phyloP scores from a whole-genome alignment of 2,113 vertebrate species.

The Mesoclemmys tuberculata region DNA sequence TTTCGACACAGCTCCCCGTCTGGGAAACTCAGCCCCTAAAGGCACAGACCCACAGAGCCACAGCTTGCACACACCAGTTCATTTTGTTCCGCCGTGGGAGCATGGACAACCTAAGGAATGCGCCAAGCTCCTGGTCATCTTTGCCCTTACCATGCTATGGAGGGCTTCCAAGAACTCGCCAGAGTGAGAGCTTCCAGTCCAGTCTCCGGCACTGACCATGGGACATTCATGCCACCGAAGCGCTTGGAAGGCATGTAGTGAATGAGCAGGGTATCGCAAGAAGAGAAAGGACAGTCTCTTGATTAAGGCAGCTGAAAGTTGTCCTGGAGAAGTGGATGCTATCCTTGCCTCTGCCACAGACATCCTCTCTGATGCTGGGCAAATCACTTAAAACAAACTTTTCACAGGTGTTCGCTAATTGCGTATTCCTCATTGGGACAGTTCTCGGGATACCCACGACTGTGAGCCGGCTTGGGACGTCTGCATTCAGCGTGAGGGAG shows the following conservation, averaged over 20 bases:
- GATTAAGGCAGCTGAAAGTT: background rate
- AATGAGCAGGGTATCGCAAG: background rate
- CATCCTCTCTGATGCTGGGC: background rate
- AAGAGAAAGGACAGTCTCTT: background rate
- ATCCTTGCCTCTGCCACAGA: background rate
- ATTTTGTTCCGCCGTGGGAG: background rate
- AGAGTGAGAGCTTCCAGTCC: too few relatives aligned
- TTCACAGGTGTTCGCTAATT: background rate
- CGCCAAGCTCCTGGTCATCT: background rate
- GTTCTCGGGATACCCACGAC: too few relatives aligned
- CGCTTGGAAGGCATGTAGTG: background rate
- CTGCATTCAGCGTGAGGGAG: background rate
- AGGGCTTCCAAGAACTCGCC: background rate
- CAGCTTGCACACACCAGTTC: accelerated
- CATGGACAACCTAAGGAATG: background rate
- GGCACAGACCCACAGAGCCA: too few relatives aligned
- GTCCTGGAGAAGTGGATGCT: background rate
- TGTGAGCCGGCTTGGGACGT: background rate
- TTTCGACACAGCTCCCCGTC: background rate
- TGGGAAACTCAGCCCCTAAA: background rate
- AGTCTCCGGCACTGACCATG: background rate
- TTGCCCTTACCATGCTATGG: background rate
- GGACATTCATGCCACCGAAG: background rate
- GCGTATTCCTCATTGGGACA: background rate
- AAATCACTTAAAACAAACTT: background rate